Evolutionary conservation across 1,140 invertebrate genomes (phyloP).

Genomic region (Mya arenaria): DNA sequence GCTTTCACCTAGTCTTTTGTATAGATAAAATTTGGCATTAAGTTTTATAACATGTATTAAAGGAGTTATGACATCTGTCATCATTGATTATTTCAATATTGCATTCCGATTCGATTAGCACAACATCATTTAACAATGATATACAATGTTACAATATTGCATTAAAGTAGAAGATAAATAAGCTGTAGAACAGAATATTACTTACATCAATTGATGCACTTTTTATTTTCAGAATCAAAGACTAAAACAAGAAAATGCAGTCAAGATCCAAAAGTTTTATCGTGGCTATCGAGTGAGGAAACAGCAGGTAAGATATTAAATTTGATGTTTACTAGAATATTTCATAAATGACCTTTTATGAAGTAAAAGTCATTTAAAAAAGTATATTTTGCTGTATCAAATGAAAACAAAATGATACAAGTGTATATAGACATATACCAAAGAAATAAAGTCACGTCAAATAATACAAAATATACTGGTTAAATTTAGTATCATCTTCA

Average conservation of each 20-base stretch:
- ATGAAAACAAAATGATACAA: too few species aligned
- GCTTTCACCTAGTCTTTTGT: background rate
- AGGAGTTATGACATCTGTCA: background rate
- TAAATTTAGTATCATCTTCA: too few species aligned
- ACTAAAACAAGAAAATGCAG: slow-evolving; percentile 85
- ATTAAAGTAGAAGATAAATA: background rate
- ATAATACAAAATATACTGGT: too few species aligned
- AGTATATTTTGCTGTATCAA: too few species aligned
- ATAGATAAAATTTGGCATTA: background rate
- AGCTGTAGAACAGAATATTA: background rate
- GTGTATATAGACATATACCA: too few species aligned
- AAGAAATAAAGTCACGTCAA: too few species aligned
- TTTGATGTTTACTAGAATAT: too few species aligned
- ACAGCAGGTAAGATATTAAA: slow-evolving; percentile 85
- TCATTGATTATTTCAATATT: slow-evolving; percentile 13
- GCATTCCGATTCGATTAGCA: background rate
- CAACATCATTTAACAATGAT: background rate
- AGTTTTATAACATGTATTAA: background rate
- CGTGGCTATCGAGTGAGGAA: slow-evolving; percentile 88
- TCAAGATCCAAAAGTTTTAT: slow-evolving; percentile 90
- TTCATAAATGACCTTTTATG: too few species aligned
- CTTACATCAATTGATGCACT: background rate
- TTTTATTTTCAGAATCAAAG: slow-evolving; percentile 80
- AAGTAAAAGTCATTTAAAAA: too few species aligned
- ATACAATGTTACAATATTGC: background rate